These are phyloP conservation scores for Ardeotis arabs DNA, from an alignment of 2,113 vertebrate genomes.

Conservation along the genomic window DNA sequence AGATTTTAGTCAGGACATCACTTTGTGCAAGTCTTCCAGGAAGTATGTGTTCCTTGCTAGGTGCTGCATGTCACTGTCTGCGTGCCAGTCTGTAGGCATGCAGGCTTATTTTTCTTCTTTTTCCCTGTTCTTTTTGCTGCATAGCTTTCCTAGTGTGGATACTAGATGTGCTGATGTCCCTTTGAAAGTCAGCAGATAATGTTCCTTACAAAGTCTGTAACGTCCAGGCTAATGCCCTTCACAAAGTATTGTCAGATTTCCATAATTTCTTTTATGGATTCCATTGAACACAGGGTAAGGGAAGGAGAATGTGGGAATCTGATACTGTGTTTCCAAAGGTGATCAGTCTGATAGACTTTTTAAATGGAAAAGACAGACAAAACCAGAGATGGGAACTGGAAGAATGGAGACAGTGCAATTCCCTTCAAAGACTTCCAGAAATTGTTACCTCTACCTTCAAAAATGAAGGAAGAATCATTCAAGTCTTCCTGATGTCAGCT, in stretches of 20 bases:
- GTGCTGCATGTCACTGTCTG: neutral
- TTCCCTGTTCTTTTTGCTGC: neutral
- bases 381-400: neutral
- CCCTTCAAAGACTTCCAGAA: neutral
- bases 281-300: neutral
- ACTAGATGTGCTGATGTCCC: neutral
- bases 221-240: neutral
- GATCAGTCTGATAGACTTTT: neutral
- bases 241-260: neutral
- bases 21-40: neutral
- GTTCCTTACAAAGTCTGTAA: neutral
- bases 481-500: neutral
- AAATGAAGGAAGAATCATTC: neutral
- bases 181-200: neutral
- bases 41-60: neutral
- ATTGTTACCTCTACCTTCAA: neutral
- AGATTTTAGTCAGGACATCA: neutral
- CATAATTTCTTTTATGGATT: neutral
- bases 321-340: neutral
- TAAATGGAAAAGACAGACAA: neutral
- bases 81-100: neutral
- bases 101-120: neutral
- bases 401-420: neutral
- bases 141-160: neutral
- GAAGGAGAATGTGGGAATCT: neutral